Evolutionary conservation across 1,140 invertebrate genomes (phyloP), one percentile per base, ranked within the genome.

Genomic region (Agrypnia vestita): DNA sequence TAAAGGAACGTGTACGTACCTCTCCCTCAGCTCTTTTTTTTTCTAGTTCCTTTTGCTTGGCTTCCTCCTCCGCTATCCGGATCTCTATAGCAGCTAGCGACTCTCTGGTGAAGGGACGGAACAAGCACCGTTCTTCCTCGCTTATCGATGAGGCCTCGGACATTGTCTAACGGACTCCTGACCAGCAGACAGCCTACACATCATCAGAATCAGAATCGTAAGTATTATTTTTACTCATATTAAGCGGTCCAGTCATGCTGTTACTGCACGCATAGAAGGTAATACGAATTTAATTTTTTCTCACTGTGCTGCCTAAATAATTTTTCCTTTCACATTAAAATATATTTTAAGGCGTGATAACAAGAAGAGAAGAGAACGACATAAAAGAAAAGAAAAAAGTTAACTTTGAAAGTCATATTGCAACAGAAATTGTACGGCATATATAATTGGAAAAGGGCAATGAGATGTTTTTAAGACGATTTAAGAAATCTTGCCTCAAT

Each of bases 41-140:
- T 93, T 97, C 95, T 90, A 97, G 93, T 92, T 97, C 96, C 91
- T 96, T 95, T 92, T 97, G 96, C 92, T 97, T 96, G 89, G 95
- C 96, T 93, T 96, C 91, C 92, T 98, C 96, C 90, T 97, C 96
- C 86, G 95, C 95, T 90, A 98, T 97, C 86, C 96, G 94, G 89
- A 94, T 91, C 92, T 98, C 95, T 90, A 98, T 97, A 89, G 93
- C 94, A 90, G 95, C 94, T 90, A 98, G 92, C 90, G 97, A 98
- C 92, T 98, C 97, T 91, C 97, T 93, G 88, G 97, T 98, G 93
- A 98, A 98, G 91, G 96, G 97, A 94, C 95, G 95, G 95, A 98
- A 99, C 93, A 96, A 93, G 92, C 95, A 95, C 91, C 93, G 94
- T 94, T 96, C 95, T 95, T 97, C 95, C 94, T 95, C 95, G 93